Percentiles rank a stretch among this genome's conserved stretches.
phyloP scores from a whole-genome alignment of 1,140 invertebrate genomes.

The Nixonia krombeini region DNA sequence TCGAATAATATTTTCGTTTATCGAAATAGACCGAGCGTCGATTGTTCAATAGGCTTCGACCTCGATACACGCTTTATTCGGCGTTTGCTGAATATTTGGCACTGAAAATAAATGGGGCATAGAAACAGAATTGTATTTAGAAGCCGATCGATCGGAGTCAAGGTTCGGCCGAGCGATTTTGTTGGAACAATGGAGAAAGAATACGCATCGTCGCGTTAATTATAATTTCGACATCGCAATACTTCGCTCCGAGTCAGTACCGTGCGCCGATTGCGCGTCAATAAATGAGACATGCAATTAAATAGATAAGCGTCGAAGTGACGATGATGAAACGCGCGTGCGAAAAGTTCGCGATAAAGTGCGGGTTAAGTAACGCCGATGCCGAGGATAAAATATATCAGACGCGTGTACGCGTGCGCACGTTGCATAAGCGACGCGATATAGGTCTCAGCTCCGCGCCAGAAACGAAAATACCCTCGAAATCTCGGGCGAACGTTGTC shows the following conservation, averaged over 20 bases:
- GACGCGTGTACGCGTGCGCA: constrained; percentile 19
- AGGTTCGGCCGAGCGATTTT: background rate
- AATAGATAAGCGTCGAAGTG: no score
- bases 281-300: no score
- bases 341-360: no score
- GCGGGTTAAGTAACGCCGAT: no score
- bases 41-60: background rate
- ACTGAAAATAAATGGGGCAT: background rate
- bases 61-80: background rate
- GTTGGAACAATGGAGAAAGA: no score
- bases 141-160: background rate
- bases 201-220: no score
- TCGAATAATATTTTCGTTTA: no score
- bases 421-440: constrained; percentile 52
- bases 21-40: background rate
- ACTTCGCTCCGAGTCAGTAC: no score
- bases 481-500: constrained; percentile 42
- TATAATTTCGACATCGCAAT: no score
- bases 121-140: background rate
- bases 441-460: constrained; percentile 68
- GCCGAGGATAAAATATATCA: no score
- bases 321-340: no score
- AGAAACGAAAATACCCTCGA: constrained; percentile 66
- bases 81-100: background rate
- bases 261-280: no score